Evolutionary conservation across 1,140 invertebrate species (phyloP), one percentile per base, ranked within the genome.

Genomic region (Goniozus legneri): DNA sequence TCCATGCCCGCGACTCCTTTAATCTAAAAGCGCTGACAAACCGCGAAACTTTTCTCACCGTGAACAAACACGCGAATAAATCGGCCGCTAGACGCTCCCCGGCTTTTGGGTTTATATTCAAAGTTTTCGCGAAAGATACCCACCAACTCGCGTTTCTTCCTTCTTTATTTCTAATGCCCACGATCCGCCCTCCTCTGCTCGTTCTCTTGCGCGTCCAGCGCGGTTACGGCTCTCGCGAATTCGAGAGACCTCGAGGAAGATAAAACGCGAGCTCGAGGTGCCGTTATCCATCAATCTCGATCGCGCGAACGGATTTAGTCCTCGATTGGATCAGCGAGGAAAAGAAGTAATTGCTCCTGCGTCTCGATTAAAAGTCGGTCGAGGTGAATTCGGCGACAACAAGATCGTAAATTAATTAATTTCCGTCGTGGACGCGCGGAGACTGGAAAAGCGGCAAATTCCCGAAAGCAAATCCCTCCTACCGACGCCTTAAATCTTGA

Each of bases 11-110:
- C 27, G 18, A 32, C 45, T 18, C 50, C 64, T 56, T 65, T 69
- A 66, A 69, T 68, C 67, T 69, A 65, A 71, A 71, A 72, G 64
- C 66, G 69, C 68, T 71, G 69, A 72, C 69, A 72, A 72, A 70
- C 67, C 69, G 56, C 68, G 60, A 71, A 73, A 73, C 65, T 71
- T 71, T 71, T 65, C 60, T 60, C 58, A 58, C 60, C 53, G 59
- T 60, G 70, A 73, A 70, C 70, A 71, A 73, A 73, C 70, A 72
- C 65, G 64, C 60, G 67, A 72, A 72, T 72, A 72, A 72, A 72
- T 72, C 68, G 69, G 70, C 68, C 41, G 15, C 30, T 44, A 42
- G 44, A 31, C 52, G 48, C 52, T n/a, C 42, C 49, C 50, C 47
- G 36, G 60, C 60, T 64, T 67, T 60, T 55, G 56, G 54, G 68